These are phyloP conservation scores for Xenopus petersii DNA, from an alignment of 2,797 vertebrate genomes.

Conservation along the genomic window DNA sequence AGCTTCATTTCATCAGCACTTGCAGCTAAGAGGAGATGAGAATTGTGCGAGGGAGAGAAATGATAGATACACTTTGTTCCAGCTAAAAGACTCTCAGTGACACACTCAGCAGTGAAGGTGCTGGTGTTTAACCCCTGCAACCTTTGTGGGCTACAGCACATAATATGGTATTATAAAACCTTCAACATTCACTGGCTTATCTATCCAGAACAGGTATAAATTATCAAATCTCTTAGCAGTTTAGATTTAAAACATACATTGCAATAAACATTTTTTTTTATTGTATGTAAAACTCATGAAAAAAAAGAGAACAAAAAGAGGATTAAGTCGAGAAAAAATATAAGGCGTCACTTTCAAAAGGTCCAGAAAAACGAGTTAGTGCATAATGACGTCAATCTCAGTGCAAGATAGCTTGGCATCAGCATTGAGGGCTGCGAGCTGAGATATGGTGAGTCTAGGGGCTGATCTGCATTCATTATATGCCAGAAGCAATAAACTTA, in stretches of 20 bases:
- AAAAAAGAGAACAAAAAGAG: too few species aligned
- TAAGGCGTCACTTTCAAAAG: too few species aligned
- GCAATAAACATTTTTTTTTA: background rate
- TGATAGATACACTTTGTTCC: constrained; percentile 70
- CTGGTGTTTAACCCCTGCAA: constrained; percentile 55
- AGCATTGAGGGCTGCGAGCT: too few species aligned
- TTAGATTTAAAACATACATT: background rate
- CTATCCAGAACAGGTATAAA: background rate
- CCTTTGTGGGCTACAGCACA: constrained; percentile 26
- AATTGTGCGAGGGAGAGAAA: constrained; percentile 58
- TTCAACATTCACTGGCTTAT: background rate
- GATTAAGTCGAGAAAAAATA: too few species aligned
- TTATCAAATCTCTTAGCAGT: background rate
- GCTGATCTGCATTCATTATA: too few species aligned
- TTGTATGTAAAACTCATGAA: too few species aligned
- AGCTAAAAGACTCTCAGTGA: constrained; percentile 78
- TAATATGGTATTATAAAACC: background rate
- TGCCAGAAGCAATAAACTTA: too few species aligned
- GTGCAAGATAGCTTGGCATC: too few species aligned
- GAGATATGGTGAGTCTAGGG: too few species aligned
- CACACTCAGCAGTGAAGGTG: constrained; percentile 77
- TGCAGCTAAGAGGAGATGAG: constrained; percentile 67
- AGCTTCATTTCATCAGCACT: constrained; percentile 81
- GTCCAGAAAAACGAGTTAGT: too few species aligned
- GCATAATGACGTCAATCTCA: too few species aligned